phyloP scores from a whole-genome alignment of 2,888 invertebrate genomes.

The Chirona hameri region DNA sequence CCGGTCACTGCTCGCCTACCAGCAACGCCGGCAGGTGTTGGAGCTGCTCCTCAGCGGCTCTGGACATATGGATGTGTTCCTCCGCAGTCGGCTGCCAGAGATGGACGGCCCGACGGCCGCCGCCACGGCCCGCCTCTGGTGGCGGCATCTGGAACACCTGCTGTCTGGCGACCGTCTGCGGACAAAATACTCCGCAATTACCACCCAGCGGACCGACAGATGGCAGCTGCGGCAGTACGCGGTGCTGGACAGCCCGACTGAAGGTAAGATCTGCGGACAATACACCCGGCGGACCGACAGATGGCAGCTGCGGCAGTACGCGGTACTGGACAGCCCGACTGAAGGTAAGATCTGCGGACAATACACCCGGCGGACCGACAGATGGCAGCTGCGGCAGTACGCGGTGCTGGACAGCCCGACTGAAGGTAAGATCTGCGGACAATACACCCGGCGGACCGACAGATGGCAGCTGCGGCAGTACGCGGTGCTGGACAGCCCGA shows the following conservation, averaged over 20 bases:
- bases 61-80: neutral
- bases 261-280: too few relatives aligned
- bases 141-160: too few relatives aligned
- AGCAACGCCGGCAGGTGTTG: neutral
- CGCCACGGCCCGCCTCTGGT: neutral
- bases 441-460: neutral
- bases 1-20: neutral
- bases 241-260: neutral
- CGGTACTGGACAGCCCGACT: too few relatives aligned
- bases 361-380: neutral
- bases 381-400: neutral
- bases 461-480: neutral
- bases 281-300: too few relatives aligned
- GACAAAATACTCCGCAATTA: neutral
- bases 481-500: neutral
- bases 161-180: neutral
- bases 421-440: neutral
- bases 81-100: neutral
- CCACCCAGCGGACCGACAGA: neutral
- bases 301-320: too few relatives aligned
- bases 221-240: neutral
- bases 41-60: neutral
- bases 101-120: neutral
- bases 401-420: neutral
- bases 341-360: too few relatives aligned